Percentiles rank a stretch among this genome's conserved stretches.
Evolutionary conservation across 2,888 invertebrate genomes (phyloP).

Genomic region (Elegia similella): DNA sequence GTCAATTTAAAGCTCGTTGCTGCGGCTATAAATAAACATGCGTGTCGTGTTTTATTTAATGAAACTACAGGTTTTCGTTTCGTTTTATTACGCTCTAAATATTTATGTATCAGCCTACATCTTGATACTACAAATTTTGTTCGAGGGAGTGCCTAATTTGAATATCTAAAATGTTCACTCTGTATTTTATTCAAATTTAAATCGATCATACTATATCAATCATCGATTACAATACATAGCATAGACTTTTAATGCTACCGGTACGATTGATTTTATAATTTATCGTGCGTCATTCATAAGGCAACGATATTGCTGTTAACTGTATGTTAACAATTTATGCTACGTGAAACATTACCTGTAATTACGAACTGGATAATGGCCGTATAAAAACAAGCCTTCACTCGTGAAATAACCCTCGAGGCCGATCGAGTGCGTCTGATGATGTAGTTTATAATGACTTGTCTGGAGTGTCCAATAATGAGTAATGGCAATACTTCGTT

Average conservation of each 20-base stretch:
- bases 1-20: constrained; percentile 53
- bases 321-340: constrained; percentile 12
- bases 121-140: background rate
- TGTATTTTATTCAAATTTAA: background rate
- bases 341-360: constrained; percentile 12
- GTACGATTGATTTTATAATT: constrained; percentile 4
- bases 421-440: constrained; percentile 17
- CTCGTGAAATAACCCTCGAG: constrained; percentile 24
- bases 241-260: background rate
- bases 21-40: constrained; percentile 33
- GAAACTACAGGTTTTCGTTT: constrained; percentile 3
- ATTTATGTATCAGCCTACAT: background rate
- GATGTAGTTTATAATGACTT: constrained; percentile 29
- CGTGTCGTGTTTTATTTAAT: constrained; percentile 14
- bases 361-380: constrained; percentile 11
- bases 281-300: constrained; percentile 1
- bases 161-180: background rate
- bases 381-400: constrained; percentile 17
- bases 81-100: constrained; percentile 9
- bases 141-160: background rate
- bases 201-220: background rate
- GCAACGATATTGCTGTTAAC: constrained; percentile 9
- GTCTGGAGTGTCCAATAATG: constrained; percentile 19
- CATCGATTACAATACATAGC: background rate
- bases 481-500: constrained; percentile 9